Evolutionary conservation across 1,140 invertebrate genomes (phyloP), one percentile per base, ranked within the genome.

Genomic region (Drosophila hydei): DNA sequence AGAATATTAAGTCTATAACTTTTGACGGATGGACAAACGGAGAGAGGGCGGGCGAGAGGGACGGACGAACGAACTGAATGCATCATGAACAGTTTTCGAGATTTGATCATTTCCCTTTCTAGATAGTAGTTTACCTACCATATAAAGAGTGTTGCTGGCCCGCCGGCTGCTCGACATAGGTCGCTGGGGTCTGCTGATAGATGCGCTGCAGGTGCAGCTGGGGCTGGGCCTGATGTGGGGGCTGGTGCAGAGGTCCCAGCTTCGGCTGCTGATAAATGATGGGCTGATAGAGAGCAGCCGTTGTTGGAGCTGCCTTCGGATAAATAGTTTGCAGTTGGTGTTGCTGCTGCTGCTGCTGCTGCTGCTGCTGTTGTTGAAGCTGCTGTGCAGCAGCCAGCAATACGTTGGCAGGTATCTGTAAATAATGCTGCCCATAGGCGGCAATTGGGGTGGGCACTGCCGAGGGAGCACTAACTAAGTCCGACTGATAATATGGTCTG

Each of bases 321-420:
- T 77, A 88, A 5, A 71, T 43, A 0, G 63, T 14, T 27, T 48
- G 67, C 25, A 71, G 30, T 8, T 65, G 75, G 8, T 75, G 62
- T 27, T 79, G 78, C 7, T 69, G 79, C 12, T 73, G 79, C 1
- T 84, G 79, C 12, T 79, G 79, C 7, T 84, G 78, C 0, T 79
- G 77, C 0, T 81, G 74, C 3, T 85, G 79, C 0, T 84, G 76
- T 18, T 79, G 80, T n/a, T 84, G 81, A 30, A 81, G 48, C 27
- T 89, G 84, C 23, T 87, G 75, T 14, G 78, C 72, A n/a, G 83
- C 78, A 12, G 87, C 87, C 3, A 87, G 48, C 27, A 90, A 42
- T 5, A 83, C 36, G 23, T 71, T 87, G 21, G 87, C 79, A 6
- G 87, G 87, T n/a, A 90, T 75, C 45, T 90, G 87, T n/a, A 90